These are phyloP conservation scores for Terebella lapidaria DNA, from an alignment of 2,888 invertebrate species.

Conservation along the genomic window DNA sequence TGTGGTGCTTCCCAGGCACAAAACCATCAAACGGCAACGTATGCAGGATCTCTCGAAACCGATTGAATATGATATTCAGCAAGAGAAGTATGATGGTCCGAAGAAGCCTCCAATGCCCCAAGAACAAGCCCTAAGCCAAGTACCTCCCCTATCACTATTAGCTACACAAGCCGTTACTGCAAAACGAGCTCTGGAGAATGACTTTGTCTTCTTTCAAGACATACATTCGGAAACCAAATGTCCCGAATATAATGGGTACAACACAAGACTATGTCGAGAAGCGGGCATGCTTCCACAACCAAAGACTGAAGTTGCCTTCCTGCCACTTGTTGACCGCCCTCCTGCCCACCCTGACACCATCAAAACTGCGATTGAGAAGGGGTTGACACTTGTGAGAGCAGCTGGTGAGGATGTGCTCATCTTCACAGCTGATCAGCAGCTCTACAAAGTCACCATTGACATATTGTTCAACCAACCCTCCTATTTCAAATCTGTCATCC, in stretches of 20 bases:
- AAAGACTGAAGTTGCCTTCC: constrained; percentile 1
- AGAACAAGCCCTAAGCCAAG: not conserved
- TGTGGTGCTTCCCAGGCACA: not conserved
- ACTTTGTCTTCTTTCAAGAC: constrained; percentile 1
- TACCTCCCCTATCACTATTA: not conserved
- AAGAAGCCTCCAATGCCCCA: constrained; percentile 3
- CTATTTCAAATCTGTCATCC: not conserved
- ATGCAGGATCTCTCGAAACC: not conserved
- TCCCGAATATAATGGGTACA: constrained; percentile 5
- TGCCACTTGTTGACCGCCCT: not conserved
- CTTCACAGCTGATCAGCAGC: constrained; percentile 1
- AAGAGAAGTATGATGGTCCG: not conserved
- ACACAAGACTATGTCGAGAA: constrained; percentile 4
- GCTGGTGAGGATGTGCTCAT: not conserved
- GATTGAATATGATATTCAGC: not conserved
- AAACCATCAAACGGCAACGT: constrained; percentile 1
- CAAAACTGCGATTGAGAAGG: constrained; percentile 8
- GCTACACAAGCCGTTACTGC: not conserved
- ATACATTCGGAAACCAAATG: constrained; percentile 5
- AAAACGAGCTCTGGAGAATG: constrained; percentile 4
- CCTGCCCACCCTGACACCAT: constrained; percentile 10
- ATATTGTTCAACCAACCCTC: not conserved
- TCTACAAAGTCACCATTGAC: constrained; percentile 2
- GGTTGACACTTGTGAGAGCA: constrained; percentile 4
- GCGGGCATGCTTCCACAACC: constrained; percentile 4